Percentiles rank a stretch among this genome's conserved stretches.
Evolutionary conservation across 2,797 vertebrate genomes (phyloP).

Genomic region (Enteromius afrohamiltoni): DNA sequence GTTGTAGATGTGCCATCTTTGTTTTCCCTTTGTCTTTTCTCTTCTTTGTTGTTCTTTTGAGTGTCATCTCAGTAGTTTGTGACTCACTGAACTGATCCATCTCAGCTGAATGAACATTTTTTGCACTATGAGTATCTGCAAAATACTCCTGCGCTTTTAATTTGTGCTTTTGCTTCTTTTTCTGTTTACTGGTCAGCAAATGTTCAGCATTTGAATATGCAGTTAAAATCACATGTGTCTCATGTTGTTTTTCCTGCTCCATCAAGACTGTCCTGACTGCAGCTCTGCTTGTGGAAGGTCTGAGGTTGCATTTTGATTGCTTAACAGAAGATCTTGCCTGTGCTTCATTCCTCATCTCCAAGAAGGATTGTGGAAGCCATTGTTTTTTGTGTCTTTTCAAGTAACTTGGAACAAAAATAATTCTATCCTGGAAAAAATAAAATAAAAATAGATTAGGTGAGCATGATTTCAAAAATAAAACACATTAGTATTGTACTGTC

Average conservation of each 20-base stretch:
- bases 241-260: conserved; percentile 4
- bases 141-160: neutral
- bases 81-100: neutral
- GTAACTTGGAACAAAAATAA: conserved; percentile 2
- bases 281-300: neutral
- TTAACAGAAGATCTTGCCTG: no score
- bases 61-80: neutral
- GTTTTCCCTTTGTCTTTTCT: conserved; percentile 30
- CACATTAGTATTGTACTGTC: no score
- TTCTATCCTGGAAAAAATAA: conserved; percentile 41
- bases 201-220: conserved; percentile 34
- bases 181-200: neutral
- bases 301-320: no score
- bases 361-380: conserved; percentile 20
- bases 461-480: neutral
- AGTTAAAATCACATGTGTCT: conserved; percentile 26
- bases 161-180: conserved; percentile 33
- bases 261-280: neutral
- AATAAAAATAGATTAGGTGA: neutral
- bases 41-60: conserved; percentile 12
- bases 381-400: neutral
- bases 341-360: neutral
- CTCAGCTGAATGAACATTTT: neutral
- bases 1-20: conserved; percentile 31
- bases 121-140: neutral